Conservation (phyloP, 1,140 invertebrate species). For the Zaprionus capensis region DNA sequence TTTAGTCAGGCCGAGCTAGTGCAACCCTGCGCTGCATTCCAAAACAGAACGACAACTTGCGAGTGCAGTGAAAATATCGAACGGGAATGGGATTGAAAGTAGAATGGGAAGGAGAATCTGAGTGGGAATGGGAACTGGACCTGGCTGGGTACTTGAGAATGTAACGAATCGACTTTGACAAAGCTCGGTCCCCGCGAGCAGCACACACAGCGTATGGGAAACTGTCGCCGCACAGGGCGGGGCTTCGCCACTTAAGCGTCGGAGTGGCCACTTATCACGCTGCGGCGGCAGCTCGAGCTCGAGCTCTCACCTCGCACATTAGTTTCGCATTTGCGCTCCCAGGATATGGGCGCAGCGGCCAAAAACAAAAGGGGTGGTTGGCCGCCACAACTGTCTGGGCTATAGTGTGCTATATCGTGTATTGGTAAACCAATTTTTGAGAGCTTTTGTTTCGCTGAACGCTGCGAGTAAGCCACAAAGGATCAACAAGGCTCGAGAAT, state of each 20-base stretch:
- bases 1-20: constrained; percentile 19
- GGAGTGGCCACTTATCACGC: constrained; percentile 67
- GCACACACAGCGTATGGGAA: constrained; percentile 49
- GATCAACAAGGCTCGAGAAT: constrained; percentile 80
- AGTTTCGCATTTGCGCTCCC: constrained; percentile 69
- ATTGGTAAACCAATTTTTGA: constrained; percentile 82
- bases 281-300: constrained; percentile 32
- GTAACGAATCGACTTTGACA: constrained; percentile 84
- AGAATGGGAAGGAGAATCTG: constrained; percentile 19
- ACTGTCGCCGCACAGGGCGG: constrained; percentile 15
- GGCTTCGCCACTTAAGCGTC: constrained; percentile 29
- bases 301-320: constrained; percentile 23
- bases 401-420: constrained; percentile 20
- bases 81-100: constrained; percentile 21
- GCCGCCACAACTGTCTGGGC: background rate
- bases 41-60: constrained; percentile 55
- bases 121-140: constrained; percentile 18
- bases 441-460: constrained; percentile 79
- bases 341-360: constrained; percentile 59
- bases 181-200: constrained; percentile 47
- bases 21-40: constrained; percentile 74
- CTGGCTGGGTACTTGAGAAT: constrained; percentile 66
- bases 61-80: constrained; percentile 69
- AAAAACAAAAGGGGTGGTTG: constrained; percentile 74
- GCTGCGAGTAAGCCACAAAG: constrained; percentile 79